phyloP scores from a whole-genome alignment of 2,113 vertebrate genomes.

The Strix aluco region DNA sequence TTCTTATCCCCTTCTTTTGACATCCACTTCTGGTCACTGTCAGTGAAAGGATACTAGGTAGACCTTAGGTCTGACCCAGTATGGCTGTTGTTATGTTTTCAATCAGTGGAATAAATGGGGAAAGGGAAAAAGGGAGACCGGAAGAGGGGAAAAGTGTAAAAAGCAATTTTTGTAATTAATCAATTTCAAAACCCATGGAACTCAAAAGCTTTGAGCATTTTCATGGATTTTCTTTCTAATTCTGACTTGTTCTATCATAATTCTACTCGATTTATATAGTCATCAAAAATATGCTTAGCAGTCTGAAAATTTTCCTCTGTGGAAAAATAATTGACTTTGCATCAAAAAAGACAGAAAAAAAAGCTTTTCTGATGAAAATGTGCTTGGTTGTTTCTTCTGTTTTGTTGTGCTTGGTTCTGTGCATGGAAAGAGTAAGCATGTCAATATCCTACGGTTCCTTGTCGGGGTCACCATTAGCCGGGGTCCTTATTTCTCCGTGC shows the following conservation, averaged over 20 bases:
- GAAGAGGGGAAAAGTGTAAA: too few relatives aligned
- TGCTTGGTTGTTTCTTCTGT: not conserved
- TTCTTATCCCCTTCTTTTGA: too few relatives aligned
- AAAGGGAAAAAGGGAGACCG: too few relatives aligned
- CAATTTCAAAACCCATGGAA: not conserved
- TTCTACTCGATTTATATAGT: not conserved
- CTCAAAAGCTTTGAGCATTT: not conserved
- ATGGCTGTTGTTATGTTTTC: too few relatives aligned
- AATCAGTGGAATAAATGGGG: too few relatives aligned
- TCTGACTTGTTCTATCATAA: not conserved
- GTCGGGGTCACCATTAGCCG: too few relatives aligned
- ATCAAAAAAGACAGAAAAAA: not conserved
- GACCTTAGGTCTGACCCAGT: too few relatives aligned
- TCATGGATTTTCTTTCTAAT: not conserved
- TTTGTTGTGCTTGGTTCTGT: not conserved
- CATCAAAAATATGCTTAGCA: not conserved
- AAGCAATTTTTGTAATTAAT: too few relatives aligned
- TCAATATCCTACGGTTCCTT: not conserved
- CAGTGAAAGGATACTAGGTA: too few relatives aligned
- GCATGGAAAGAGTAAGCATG: not conserved
- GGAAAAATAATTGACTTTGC: not conserved
- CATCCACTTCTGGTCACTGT: too few relatives aligned
- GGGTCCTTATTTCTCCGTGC: too few relatives aligned
- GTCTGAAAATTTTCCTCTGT: not conserved
- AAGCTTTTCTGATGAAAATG: not conserved